These are phyloP conservation scores for Acronicta psi DNA, from an alignment of 2,888 invertebrate species.

Conservation along the genomic window DNA sequence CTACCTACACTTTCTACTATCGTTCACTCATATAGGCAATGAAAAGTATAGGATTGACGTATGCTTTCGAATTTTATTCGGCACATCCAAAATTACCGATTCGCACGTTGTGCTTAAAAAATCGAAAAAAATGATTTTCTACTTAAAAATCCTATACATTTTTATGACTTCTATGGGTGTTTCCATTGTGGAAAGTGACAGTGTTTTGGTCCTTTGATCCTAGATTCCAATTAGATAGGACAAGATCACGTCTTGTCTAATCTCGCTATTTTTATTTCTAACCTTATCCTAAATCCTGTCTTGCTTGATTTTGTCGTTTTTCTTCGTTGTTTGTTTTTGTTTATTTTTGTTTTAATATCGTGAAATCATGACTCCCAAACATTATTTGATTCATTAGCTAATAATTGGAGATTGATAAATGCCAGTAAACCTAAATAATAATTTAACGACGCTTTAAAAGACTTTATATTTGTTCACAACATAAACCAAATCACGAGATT, in stretches of 20 bases:
- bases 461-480: slow-evolving; percentile 7
- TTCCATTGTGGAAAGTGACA: slow-evolving; percentile 20
- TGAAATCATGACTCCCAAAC: background rate
- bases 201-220: slow-evolving; percentile 23
- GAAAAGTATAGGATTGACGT: slow-evolving; percentile 6
- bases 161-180: background rate
- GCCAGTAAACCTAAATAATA: background rate
- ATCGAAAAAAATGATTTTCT: no score
- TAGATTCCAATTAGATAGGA: slow-evolving; percentile 15
- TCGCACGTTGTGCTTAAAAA: no score
- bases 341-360: slow-evolving; percentile 26
- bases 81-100: background rate
- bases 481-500: slow-evolving; percentile 9
- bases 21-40: background rate
- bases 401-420: no score
- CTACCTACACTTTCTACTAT: slow-evolving; percentile 19
- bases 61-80: background rate
- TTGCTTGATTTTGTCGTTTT: slow-evolving; percentile 43
- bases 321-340: slow-evolving; percentile 27
- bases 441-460: background rate
- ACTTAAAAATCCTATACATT: slow-evolving; percentile 3
- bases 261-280: slow-evolving; percentile 29
- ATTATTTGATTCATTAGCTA: no score
- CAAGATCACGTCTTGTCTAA: slow-evolving; percentile 10
- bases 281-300: slow-evolving; percentile 33